These are phyloP conservation scores for Capreolus pygargus DNA, from an alignment of 2,113 vertebrate species.

Conservation along the genomic window DNA sequence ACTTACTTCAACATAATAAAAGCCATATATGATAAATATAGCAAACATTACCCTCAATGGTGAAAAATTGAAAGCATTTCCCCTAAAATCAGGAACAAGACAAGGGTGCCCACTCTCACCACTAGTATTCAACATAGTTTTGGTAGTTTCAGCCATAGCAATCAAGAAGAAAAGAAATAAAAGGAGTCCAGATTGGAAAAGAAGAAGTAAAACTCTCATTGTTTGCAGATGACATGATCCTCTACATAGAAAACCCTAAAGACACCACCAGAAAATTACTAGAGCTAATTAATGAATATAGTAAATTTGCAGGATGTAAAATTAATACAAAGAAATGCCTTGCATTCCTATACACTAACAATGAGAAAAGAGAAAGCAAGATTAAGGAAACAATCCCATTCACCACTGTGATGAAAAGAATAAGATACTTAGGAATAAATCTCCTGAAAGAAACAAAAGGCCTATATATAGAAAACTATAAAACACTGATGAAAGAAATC, in stretches of 20 bases:
- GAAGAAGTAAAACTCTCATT: background rate
- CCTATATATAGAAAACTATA: background rate
- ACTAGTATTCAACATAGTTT: background rate
- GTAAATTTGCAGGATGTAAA: background rate
- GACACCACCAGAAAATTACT: background rate
- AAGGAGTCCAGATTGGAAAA: background rate
- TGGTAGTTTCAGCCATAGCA: background rate
- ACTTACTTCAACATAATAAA: background rate
- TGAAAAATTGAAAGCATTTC: background rate
- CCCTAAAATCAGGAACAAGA: background rate
- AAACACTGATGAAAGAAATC: background rate
- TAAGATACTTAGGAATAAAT: background rate
- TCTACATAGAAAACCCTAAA: background rate
- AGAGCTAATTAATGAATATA: background rate
- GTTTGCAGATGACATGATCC: background rate
- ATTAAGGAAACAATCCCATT: background rate
- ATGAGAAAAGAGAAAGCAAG: background rate
- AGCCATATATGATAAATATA: background rate
- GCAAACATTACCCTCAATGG: background rate
- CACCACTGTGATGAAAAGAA: background rate
- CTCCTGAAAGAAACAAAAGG: background rate
- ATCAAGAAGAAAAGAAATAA: background rate
- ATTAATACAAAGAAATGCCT: background rate
- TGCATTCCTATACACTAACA: background rate
- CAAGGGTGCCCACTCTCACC: background rate